Conservation (phyloP, 2,888 invertebrate species). For the Nasonovia ribisnigri region DNA sequence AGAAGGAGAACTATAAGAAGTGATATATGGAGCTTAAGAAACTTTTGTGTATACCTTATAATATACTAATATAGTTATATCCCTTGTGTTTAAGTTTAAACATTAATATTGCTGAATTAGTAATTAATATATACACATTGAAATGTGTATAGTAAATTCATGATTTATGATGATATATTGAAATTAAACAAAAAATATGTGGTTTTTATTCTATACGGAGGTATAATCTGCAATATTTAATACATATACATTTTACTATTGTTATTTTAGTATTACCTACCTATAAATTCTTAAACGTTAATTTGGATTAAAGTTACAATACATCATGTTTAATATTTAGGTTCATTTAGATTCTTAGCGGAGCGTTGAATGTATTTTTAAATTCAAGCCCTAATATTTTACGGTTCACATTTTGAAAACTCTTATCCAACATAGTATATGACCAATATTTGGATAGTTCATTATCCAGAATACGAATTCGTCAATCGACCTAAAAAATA, state of each 20-base stretch:
- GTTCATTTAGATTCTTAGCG: too few relatives aligned
- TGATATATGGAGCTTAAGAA: not conserved
- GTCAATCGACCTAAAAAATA: constrained; percentile 29
- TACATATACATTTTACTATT: not conserved
- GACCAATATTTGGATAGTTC: not conserved
- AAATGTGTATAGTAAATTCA: not conserved
- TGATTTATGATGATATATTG: not conserved
- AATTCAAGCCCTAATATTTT: too few relatives aligned
- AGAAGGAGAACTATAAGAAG: not conserved
- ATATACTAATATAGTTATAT: not conserved
- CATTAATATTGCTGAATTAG: not conserved
- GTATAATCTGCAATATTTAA: not conserved
- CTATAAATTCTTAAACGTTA: not conserved
- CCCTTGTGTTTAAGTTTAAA: not conserved
- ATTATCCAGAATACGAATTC: not conserved
- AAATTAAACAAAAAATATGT: not conserved
- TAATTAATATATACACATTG: not conserved
- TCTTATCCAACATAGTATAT: not conserved
- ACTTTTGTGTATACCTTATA: not conserved
- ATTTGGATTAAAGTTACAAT: not conserved
- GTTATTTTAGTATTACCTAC: not conserved
- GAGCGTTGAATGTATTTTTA: too few relatives aligned
- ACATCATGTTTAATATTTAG: too few relatives aligned
- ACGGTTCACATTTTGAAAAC: not conserved
- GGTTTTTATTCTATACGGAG: not conserved